Evolutionary conservation across 2,797 vertebrate species (phyloP).

Genomic region (Melanotaenia boesemani): DNA sequence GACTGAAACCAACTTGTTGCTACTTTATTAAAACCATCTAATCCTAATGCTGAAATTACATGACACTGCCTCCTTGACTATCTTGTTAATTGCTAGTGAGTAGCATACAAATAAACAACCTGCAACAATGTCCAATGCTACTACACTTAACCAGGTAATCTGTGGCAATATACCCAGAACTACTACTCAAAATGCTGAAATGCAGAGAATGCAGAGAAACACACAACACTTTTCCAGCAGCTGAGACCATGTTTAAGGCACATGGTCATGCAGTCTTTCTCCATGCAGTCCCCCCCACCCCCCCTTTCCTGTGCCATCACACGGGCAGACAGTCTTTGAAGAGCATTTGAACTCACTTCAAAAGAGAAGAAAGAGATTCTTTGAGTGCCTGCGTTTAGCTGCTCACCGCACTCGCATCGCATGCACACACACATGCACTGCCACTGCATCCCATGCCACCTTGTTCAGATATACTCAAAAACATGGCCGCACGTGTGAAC

Average conservation of each 20-base stretch:
- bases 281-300: constrained; percentile 25
- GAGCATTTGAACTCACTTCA: constrained; percentile 88
- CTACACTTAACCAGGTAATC: neutral
- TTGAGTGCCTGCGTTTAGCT: constrained; percentile 81
- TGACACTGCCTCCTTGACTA: neutral
- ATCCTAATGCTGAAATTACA: neutral
- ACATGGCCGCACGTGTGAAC: constrained; percentile 31
- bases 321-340: constrained; percentile 82
- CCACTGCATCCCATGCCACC: constrained; percentile 43
- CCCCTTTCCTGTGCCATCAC: constrained; percentile 52
- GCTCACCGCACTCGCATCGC: constrained; percentile 61
- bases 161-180: neutral
- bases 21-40: neutral
- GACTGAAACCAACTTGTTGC: neutral
- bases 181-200: constrained; percentile 41
- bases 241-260: constrained; percentile 60
- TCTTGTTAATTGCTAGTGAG: neutral
- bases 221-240: constrained; percentile 42
- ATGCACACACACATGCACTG: constrained; percentile 27
- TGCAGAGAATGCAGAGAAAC: constrained; percentile 36
- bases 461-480: constrained; percentile 47
- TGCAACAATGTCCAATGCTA: neutral
- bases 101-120: neutral
- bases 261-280: constrained; percentile 56
- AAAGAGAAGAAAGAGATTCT: constrained; percentile 86